phyloP scores from a whole-genome alignment of 23 tunicate species.

The Clavelina lepadiformis region DNA sequence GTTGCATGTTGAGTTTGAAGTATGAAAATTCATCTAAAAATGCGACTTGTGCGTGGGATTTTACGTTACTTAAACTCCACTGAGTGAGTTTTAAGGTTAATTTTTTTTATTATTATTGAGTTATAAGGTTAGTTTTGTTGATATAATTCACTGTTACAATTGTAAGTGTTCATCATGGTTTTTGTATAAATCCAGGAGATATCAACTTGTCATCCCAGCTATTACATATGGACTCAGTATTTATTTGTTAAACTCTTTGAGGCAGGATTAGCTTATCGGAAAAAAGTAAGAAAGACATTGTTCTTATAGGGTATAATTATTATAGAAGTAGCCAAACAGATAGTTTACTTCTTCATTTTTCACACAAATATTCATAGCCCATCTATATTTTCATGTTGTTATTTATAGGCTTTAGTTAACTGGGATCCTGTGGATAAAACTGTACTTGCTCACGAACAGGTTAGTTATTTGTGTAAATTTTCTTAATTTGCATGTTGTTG shows the following conservation, averaged over 20 bases:
- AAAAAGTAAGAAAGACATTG: slow-evolving; percentile 39
- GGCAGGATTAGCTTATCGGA: slow-evolving; percentile 68
- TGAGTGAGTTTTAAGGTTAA: too few species aligned
- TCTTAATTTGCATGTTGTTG: too few species aligned
- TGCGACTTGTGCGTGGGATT: too few species aligned
- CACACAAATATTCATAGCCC: neutral
- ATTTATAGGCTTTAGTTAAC: slow-evolving; percentile 67
- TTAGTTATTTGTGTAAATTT: neutral
- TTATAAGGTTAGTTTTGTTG: neutral
- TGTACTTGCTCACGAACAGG: slow-evolving; percentile 91
- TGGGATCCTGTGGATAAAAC: slow-evolving; percentile 98
- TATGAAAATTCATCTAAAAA: too few species aligned
- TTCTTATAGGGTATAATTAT: too few species aligned
- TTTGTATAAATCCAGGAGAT: slow-evolving; percentile 67
- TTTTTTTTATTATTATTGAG: neutral
- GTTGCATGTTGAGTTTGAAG: too few species aligned
- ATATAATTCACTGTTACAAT: too few species aligned
- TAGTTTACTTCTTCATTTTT: neutral
- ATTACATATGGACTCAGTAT: slow-evolving; percentile 90
- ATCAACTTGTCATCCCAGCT: slow-evolving; percentile 70
- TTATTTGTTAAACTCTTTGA: slow-evolving; percentile 71
- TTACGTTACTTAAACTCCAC: too few species aligned
- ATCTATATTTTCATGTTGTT: neutral
- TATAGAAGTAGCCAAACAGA: neutral
- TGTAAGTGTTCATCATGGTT: too few species aligned